Percentiles rank a stretch among this genome's conserved stretches.
phyloP scores from a whole-genome alignment of 2,888 invertebrate species.

The Stenotaenia linearis region DNA sequence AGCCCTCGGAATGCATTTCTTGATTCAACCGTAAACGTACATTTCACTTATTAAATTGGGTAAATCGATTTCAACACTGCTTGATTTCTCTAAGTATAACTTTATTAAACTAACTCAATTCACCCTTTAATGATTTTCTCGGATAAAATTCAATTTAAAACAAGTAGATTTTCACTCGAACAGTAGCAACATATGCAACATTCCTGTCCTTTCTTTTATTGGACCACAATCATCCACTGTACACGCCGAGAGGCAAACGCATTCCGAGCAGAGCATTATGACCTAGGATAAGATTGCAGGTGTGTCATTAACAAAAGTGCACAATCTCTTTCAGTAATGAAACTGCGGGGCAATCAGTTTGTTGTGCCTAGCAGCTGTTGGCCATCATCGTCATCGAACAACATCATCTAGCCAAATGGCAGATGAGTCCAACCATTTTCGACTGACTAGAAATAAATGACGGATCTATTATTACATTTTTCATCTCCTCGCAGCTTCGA shows the following conservation, averaged over 20 bases:
- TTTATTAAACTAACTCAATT: background rate
- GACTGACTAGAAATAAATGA: background rate
- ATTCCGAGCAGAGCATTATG: slow-evolving; percentile 13
- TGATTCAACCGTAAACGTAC: too few relatives aligned
- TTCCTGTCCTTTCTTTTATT: background rate
- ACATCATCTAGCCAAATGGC: background rate
- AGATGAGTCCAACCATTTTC: background rate
- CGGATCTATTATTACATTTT: background rate
- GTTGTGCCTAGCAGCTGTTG: slow-evolving; percentile 1
- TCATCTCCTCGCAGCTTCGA: background rate
- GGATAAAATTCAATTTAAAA: background rate
- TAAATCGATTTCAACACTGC: background rate
- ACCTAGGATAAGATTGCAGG: slow-evolving; percentile 15
- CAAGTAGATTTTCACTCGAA: too few relatives aligned
- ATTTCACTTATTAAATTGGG: background rate
- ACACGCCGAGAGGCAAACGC: slow-evolving; percentile 7
- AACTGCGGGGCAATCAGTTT: slow-evolving; percentile 11
- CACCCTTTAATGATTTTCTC: background rate
- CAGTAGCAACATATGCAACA: background rate
- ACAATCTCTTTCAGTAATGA: slow-evolving; percentile 10
- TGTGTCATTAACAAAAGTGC: slow-evolving; percentile 19
- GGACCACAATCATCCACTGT: background rate
- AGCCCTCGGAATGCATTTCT: too few relatives aligned
- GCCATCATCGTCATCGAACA: slow-evolving; percentile 13
- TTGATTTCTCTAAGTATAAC: background rate